Percentiles rank a stretch among this genome's conserved stretches.
Evolutionary conservation across 2,797 vertebrate species (phyloP).

Genomic region (Sus cebifrons): DNA sequence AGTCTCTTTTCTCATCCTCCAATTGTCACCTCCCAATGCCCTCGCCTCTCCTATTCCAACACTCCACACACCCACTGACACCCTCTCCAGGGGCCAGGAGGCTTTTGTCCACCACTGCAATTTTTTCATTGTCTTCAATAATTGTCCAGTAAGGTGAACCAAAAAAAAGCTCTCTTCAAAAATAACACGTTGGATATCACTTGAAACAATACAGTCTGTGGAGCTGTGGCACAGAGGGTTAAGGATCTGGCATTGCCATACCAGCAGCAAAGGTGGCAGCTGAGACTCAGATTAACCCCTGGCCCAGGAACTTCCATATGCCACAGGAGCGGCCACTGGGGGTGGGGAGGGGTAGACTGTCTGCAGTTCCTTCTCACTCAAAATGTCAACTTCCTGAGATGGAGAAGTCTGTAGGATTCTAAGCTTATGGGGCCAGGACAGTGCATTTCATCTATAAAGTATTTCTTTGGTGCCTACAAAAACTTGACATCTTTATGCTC

Average conservation of each 20-base stretch:
- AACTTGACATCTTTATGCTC: background rate
- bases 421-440: background rate
- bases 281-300: too few relatives aligned
- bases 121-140: background rate
- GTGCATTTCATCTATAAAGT: background rate
- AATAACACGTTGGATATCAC: background rate
- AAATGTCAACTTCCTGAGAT: conserved; percentile 10
- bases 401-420: background rate
- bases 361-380: background rate
- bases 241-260: too few relatives aligned
- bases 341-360: too few relatives aligned
- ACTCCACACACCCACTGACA: background rate
- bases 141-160: background rate
- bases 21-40: background rate
- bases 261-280: too few relatives aligned
- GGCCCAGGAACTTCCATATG: too few relatives aligned
- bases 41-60: background rate
- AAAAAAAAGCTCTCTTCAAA: conserved; percentile 44
- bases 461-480: conserved; percentile 29
- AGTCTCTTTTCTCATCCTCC: background rate
- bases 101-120: background rate
- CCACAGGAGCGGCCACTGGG: too few relatives aligned
- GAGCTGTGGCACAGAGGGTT: too few relatives aligned
- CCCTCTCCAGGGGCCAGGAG: background rate
- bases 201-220: conserved; percentile 13